A percentile compares a stretch with the other conserved stretches of the same genome.
phyloP scores from a whole-genome alignment of 1,140 invertebrate species.

The Panulirus ornatus region DNA sequence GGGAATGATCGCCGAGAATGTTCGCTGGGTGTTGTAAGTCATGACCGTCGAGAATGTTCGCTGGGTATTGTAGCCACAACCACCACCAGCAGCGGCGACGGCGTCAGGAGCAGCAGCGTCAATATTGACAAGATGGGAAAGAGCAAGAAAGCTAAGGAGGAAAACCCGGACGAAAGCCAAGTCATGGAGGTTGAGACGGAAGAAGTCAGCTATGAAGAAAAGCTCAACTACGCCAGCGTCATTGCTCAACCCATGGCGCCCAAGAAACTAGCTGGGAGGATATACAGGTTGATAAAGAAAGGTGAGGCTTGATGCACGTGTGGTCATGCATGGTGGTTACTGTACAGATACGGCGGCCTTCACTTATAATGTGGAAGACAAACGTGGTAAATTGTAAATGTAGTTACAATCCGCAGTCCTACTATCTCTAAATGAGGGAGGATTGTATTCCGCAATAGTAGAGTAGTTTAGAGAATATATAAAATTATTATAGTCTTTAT shows the following conservation, averaged over 20 bases:
- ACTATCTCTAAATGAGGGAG: too few relatives aligned
- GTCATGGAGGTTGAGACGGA: slow-evolving; percentile 76
- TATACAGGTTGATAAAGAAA: slow-evolving; percentile 96
- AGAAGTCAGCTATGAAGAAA: slow-evolving; percentile 85
- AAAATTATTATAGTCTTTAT: too few relatives aligned
- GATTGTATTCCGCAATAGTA: too few relatives aligned
- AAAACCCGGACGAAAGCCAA: slow-evolving; percentile 36
- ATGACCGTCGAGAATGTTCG: too few relatives aligned
- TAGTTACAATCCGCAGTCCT: too few relatives aligned
- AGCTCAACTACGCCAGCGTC: slow-evolving; percentile 85
- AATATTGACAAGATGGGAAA: slow-evolving; percentile 60
- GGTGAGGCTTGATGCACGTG: slow-evolving; percentile 79
- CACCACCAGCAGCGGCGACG: too few relatives aligned
- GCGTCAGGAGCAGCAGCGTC: too few relatives aligned
- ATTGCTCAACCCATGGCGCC: slow-evolving; percentile 94
- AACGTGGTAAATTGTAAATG: background rate
- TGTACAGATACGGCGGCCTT: too few relatives aligned
- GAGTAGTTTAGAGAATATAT: too few relatives aligned
- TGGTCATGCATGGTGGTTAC: background rate
- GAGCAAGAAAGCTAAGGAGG: background rate
- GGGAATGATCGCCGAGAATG: too few relatives aligned
- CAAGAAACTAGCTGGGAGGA: slow-evolving; percentile 94
- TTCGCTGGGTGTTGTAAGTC: too few relatives aligned
- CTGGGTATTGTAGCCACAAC: too few relatives aligned
- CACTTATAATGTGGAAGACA: background rate